A percentile compares a stretch with the other conserved stretches of the same genome.
Conservation (phyloP, 2,113 vertebrate species). For the Anoura caudifer region DNA sequence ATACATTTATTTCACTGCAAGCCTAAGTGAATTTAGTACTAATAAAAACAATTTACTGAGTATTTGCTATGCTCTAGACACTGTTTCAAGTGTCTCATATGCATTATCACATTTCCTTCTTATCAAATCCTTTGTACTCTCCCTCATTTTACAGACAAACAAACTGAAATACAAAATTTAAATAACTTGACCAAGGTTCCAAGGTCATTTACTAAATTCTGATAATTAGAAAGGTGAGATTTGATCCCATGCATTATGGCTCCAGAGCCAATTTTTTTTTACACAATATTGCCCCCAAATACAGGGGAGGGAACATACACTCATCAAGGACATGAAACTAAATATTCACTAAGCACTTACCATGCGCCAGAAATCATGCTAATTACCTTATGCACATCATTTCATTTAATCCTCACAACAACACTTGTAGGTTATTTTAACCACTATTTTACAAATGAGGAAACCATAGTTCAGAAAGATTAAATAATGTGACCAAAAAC, state of each 20-base stretch:
- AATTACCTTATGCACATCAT: background rate
- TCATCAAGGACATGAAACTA: background rate
- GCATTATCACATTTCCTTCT: background rate
- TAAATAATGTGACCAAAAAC: background rate
- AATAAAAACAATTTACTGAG: background rate
- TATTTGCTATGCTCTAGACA: background rate
- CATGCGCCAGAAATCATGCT: background rate
- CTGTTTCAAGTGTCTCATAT: background rate
- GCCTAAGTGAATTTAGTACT: background rate
- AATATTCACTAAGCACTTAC: background rate
- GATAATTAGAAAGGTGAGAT: no score
- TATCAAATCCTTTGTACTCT: background rate
- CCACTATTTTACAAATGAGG: background rate
- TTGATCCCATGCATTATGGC: no score
- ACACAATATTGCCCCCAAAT: background rate
- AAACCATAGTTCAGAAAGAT: background rate
- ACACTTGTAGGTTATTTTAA: background rate
- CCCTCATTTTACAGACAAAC: background rate
- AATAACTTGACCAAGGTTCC: no score
- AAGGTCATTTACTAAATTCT: no score
- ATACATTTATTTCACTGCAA: background rate
- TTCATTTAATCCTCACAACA: background rate
- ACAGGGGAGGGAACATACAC: background rate
- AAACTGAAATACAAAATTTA: background rate
- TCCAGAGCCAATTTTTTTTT: background rate